A percentile compares a stretch with the other conserved stretches of the same genome.
phyloP scores from a whole-genome alignment of 2,113 vertebrate species.

The Heliornis fulica region DNA sequence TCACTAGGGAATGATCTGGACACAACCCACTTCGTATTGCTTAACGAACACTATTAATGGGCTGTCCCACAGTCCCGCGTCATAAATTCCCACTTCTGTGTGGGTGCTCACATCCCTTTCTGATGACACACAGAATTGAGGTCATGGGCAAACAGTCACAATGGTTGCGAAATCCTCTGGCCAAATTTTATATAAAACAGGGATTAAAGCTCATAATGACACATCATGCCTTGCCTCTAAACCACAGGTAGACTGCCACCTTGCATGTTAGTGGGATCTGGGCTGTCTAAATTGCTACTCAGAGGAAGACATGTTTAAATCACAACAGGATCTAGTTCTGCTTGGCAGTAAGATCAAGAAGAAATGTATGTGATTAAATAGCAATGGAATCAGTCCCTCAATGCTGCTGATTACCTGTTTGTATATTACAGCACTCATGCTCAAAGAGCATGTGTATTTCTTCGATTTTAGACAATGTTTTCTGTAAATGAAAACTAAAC shows the following conservation, averaged over 20 bases:
- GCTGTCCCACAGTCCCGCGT: neutral
- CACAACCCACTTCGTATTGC: neutral
- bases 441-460: neutral
- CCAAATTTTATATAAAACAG: neutral
- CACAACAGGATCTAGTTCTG: neutral
- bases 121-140: neutral
- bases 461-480: neutral
- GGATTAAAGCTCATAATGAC: neutral
- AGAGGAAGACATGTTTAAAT: neutral
- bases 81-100: neutral
- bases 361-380: neutral
- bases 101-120: neutral
- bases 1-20: slow-evolving; percentile 29
- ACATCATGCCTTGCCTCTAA: neutral
- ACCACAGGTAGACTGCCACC: neutral
- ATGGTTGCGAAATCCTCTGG: neutral
- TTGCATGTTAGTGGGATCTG: neutral
- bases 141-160: neutral
- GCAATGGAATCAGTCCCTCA: neutral
- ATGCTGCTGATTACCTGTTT: neutral
- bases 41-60: neutral
- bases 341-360: neutral
- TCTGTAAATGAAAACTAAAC: neutral
- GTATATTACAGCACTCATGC: neutral
- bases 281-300: neutral